A percentile compares a stretch with the other conserved stretches of the same genome.
Evolutionary conservation across 2,113 vertebrate genomes (phyloP).

Genomic region (Calidris pygmaea): DNA sequence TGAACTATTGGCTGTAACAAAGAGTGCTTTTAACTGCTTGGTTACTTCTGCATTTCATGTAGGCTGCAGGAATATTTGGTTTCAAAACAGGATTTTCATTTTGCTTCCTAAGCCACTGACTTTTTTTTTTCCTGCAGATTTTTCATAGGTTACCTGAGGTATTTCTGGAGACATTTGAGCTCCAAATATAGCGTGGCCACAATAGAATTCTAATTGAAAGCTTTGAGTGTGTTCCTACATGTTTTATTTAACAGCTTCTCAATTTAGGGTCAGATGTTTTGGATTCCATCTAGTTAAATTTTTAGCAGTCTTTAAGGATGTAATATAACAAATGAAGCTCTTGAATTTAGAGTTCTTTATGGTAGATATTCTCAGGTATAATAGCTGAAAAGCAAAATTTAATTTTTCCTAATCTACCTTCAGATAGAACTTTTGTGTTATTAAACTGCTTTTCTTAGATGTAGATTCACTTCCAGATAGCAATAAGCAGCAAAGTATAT

Average conservation of each 20-base stretch:
- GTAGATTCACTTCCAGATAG: neutral
- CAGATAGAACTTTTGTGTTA: neutral
- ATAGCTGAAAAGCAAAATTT: neutral
- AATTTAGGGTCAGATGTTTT: conserved; percentile 41
- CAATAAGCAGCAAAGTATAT: neutral
- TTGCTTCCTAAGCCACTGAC: neutral
- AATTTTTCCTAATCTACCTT: neutral
- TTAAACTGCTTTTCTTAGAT: neutral
- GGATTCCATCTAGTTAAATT: conserved; percentile 41
- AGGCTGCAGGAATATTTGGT: neutral
- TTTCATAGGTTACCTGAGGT: conserved; percentile 3
- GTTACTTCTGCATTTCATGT: neutral
- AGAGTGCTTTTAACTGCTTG: neutral
- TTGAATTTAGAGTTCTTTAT: neutral
- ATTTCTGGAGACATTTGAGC: conserved; percentile 21
- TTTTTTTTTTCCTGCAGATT: neutral
- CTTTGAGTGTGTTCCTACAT: conserved; percentile 24
- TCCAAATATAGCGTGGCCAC: conserved; percentile 38
- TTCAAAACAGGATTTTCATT: neutral
- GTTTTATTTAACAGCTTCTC: conserved; percentile 61
- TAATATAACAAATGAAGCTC: neutral
- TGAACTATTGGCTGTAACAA: neutral
- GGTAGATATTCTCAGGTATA: neutral
- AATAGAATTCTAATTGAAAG: conserved; percentile 18
- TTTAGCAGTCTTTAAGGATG: conserved; percentile 28